Evolutionary conservation across 2,113 vertebrate species (phyloP).

Genomic region (Nycticorax nycticorax): DNA sequence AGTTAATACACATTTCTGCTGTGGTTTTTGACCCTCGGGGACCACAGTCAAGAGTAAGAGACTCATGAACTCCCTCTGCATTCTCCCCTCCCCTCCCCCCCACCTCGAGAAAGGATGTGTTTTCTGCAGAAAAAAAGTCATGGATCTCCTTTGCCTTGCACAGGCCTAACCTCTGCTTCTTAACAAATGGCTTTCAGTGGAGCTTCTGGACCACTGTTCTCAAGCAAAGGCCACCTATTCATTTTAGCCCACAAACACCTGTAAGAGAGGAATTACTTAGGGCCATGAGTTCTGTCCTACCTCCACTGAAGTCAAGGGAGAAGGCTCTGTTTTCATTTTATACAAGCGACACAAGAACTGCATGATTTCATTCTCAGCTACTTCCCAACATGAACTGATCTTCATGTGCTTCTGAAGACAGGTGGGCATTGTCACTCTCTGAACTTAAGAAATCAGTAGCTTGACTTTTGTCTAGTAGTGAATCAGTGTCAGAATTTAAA

Average conservation of each 20-base stretch:
- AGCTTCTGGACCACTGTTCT: background rate
- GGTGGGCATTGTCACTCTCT: background rate
- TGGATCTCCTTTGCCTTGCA: background rate
- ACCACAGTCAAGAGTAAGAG: background rate
- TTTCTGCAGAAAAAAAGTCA: background rate
- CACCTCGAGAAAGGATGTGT: background rate
- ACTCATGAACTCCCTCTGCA: too few species aligned
- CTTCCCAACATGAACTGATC: background rate
- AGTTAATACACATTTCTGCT: background rate
- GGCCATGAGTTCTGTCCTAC: background rate
- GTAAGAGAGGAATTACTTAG: background rate
- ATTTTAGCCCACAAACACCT: background rate
- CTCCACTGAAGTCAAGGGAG: background rate
- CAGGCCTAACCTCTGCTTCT: background rate
- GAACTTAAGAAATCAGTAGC: background rate
- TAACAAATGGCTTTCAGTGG: background rate
- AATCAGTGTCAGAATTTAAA: background rate
- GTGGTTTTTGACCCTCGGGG: background rate
- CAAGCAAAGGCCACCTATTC: background rate
- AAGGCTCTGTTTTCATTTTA: background rate
- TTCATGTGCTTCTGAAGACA: background rate
- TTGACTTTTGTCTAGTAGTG: background rate
- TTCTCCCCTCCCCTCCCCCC: too few species aligned
- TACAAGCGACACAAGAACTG: background rate
- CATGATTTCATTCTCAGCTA: background rate